phyloP scores from a whole-genome alignment of 2,888 invertebrate species.

The Diarsia rubi region DNA sequence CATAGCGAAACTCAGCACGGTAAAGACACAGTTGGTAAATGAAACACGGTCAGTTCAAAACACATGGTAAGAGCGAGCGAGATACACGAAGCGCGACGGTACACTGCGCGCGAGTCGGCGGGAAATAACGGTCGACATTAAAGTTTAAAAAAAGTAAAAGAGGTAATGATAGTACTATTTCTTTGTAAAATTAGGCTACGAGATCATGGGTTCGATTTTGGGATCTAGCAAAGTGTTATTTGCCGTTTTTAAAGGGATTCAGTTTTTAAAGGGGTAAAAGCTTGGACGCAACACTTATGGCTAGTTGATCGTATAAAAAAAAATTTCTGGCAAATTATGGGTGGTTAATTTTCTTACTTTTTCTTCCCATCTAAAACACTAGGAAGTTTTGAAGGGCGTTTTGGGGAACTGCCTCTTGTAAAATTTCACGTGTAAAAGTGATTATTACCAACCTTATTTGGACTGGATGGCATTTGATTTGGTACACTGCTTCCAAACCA shows the following conservation, averaged over 20 bases:
- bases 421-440: too few relatives aligned
- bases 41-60: conserved; percentile 61
- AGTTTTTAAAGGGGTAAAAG: too few relatives aligned
- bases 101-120: conserved; percentile 74
- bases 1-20: conserved; percentile 54
- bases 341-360: too few relatives aligned
- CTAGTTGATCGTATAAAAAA: neutral
- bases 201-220: neutral
- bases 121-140: conserved; percentile 70
- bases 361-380: too few relatives aligned
- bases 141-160: conserved; percentile 53
- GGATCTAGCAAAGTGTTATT: neutral
- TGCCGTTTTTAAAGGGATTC: neutral
- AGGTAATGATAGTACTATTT: conserved; percentile 44
- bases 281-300: neutral
- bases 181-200: conserved; percentile 18
- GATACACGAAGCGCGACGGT: conserved; percentile 74
- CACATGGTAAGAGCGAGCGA: conserved; percentile 78
- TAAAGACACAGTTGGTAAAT: conserved; percentile 52
- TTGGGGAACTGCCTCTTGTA: too few relatives aligned
- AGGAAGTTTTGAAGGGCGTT: too few relatives aligned
- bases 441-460: too few relatives aligned
- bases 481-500: neutral
- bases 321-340: too few relatives aligned
- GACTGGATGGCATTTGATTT: too few relatives aligned